These are phyloP conservation scores for Conomelus anceps DNA, from an alignment of 2,888 invertebrate genomes.

Conservation along the genomic window DNA sequence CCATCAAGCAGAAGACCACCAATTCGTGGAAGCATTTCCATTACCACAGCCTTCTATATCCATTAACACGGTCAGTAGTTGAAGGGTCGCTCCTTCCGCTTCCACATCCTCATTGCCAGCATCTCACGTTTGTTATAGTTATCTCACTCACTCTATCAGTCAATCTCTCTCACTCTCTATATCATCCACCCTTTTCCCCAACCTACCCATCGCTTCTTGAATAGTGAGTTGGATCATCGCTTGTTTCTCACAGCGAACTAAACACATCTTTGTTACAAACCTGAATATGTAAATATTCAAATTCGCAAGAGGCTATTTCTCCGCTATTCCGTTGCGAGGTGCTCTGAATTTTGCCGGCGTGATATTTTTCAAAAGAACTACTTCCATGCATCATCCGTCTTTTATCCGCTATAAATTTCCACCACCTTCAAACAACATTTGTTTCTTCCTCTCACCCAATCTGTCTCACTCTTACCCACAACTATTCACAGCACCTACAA, in stretches of 20 bases:
- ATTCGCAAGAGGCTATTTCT: not conserved
- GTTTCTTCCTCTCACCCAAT: not conserved
- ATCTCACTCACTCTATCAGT: not conserved
- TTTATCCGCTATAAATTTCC: not conserved
- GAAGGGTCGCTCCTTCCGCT: not conserved
- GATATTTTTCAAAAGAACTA: not conserved
- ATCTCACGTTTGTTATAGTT: not conserved
- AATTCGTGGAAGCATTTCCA: not conserved
- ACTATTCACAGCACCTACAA: not conserved
- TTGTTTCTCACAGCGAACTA: not conserved
- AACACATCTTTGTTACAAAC: not conserved
- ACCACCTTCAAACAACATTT: not conserved
- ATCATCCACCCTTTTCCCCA: not conserved
- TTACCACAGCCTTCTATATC: not conserved
- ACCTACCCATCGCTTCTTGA: not conserved
- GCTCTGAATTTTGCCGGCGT: not conserved
- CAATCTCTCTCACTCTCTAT: not conserved
- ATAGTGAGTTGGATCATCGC: no score
- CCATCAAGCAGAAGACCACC: not conserved
- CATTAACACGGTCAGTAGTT: not conserved
- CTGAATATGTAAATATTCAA: not conserved
- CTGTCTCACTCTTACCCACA: not conserved
- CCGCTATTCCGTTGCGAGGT: not conserved
- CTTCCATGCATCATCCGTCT: not conserved
- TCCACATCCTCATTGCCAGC: not conserved